These are phyloP conservation scores for Balearica regulorum DNA, from an alignment of 2,797 vertebrate species.

Conservation along the genomic window DNA sequence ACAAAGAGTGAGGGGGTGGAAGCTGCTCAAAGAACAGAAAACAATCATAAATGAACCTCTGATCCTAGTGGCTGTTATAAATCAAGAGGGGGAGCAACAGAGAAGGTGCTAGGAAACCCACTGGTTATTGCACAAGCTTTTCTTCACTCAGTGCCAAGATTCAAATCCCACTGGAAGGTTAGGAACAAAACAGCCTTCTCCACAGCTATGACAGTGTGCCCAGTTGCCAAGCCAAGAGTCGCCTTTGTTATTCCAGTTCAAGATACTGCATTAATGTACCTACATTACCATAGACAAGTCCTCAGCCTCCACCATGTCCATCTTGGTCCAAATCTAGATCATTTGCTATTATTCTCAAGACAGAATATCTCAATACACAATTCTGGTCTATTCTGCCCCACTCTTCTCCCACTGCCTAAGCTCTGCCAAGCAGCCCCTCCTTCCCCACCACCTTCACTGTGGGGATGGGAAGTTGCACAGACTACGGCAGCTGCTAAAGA, in stretches of 20 bases:
- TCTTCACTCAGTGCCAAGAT: neutral
- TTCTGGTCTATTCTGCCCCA: neutral
- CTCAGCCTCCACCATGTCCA: neutral
- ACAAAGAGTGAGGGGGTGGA: conserved; percentile 11
- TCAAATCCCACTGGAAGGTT: neutral
- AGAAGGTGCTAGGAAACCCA: neutral
- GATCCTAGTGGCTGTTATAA: neutral
- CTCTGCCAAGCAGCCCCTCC: neutral
- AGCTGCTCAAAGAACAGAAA: conserved; percentile 37
- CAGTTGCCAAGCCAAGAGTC: neutral
- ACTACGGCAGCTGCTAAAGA: neutral
- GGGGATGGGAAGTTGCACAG: neutral
- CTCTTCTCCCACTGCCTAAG: neutral
- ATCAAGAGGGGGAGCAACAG: neutral
- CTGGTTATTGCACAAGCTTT: neutral
- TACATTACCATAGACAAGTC: neutral
- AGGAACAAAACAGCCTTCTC: neutral
- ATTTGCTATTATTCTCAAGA: neutral
- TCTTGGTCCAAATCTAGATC: neutral
- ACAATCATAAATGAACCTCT: conserved; percentile 31
- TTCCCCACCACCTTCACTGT: neutral
- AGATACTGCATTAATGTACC: neutral
- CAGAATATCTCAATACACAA: neutral
- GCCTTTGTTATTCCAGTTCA: neutral
- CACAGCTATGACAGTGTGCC: neutral